Evolutionary conservation across 2,797 vertebrate genomes (phyloP), one percentile per base, ranked within the genome.

Genomic region (Cynopterus sphinx): DNA sequence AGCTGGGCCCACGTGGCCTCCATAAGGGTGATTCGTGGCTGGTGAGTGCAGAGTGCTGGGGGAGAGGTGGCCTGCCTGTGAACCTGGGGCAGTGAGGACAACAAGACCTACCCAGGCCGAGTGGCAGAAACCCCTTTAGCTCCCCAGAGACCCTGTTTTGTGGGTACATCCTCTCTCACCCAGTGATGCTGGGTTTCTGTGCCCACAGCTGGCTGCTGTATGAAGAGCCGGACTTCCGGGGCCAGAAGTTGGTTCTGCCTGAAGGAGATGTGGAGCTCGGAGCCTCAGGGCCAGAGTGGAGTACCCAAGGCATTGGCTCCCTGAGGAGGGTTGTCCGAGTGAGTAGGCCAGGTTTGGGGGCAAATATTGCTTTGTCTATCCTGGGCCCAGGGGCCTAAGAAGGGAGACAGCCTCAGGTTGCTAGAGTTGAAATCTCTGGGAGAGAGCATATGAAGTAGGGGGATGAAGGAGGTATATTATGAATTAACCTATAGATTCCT

Each of bases 151-250:
- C 33, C 19, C 57, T 33, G 36, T 61, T 77, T 57, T 10, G 53
- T n/a, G 31, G 67, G 13, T 13, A 43, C 46, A 9, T 51, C 49
- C 28, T 68, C 46, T 57, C n/a, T n/a, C 24, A 41, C 59, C 57
- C 21, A 9, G 39, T 55, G 83, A 79, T 81, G 17, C 63, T 2
- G 43, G 70, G 55, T 78, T 59, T 95, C 33, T 97, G 65, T 95
- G 57, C 59, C 88, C 41, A 9, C 88, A 99, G 99, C 57, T 99
- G 99, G 99, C 98, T 99, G 94, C 98, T 99, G 55, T 99, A 99
- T 0, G 99, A 99, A 98, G 99, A 99, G 95, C 99, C 99, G 0
- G 97, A 98, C 94, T 99, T 99, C 61, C 99, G 98, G n/a, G 99
- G 99, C 83, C 99, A 98, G 97, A 99, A 99, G 98, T 94, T 99